Percentiles rank a stretch among this genome's conserved stretches.
phyloP scores from a whole-genome alignment of 2,113 vertebrate genomes.

The Stegostoma tigrinum region DNA sequence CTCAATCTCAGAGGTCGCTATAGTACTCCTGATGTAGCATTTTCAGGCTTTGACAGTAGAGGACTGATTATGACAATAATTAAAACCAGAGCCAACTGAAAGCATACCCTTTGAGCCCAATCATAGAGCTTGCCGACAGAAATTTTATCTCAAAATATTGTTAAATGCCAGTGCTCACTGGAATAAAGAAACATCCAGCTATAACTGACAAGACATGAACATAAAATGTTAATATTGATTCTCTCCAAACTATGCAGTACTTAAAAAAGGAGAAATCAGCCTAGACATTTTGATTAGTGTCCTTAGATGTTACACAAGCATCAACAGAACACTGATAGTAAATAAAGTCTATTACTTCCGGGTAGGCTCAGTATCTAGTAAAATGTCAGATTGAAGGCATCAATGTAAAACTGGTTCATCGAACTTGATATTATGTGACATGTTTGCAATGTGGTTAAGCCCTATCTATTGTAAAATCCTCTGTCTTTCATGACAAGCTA shows the following conservation, averaged over 20 bases:
- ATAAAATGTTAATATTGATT: neutral
- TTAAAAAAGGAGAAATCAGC: neutral
- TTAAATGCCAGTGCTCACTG: neutral
- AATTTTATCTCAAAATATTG: neutral
- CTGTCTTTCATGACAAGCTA: neutral
- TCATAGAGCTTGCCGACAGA: neutral
- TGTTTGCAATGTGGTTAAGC: neutral
- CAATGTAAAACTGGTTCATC: neutral
- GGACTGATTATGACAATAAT: neutral
- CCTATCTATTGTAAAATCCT: neutral
- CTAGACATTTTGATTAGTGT: neutral
- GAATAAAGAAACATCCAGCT: neutral
- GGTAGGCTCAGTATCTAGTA: neutral
- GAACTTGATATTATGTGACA: neutral
- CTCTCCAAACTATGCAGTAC: neutral
- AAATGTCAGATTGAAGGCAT: neutral
- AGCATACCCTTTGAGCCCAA: neutral
- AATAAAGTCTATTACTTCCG: neutral
- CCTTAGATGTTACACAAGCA: neutral
- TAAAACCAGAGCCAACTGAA: neutral
- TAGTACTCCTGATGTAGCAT: no score
- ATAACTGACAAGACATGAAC: neutral
- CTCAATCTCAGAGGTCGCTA: no score
- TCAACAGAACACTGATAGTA: neutral
- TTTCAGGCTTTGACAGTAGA: no score